Base-by-base conservation (phyloP, 2,797 vertebrate genomes). In the Lepus townsendii region DNA sequence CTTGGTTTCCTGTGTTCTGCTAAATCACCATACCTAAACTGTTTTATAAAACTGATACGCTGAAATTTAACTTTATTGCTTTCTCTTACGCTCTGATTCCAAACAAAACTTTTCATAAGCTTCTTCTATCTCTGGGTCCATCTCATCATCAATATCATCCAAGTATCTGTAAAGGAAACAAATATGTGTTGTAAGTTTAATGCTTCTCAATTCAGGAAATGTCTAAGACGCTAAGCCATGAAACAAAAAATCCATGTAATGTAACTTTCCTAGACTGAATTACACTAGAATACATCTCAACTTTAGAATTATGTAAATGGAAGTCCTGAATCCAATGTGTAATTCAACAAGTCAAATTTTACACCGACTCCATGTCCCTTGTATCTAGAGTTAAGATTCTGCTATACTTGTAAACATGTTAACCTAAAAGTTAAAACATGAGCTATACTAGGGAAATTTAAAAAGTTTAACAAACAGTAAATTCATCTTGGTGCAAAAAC, bases 121-220 rank as follows among this genome's bases (percentile, higher is more conserved):
- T 98, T 99, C 99, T 98, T 99, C 99, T 63, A 99, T 99, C 98
- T 99, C 99, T 19, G 99, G 99, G 97, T 99, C 99, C 99, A 99
- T 99, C 96, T 99, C 99, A 4, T 99, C 99, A 47, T 99, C 99
- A 62, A 98, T 95, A 86, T 99, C 98, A 84, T 97, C 98, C 77
- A 98, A 97, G 90, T 98, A 99, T 92, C 99, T 99, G 97, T 87
- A 88, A 95, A 97, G 98, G 83, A 83, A 95, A 94, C 88, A 94
- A 95, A 97, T 38, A 96, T 94, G 12, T 76, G 52, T 91, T 62
- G 4, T 52, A 83, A 90, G 42, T 92, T 89, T 84, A 84, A 62
- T 66, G 47, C 63, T 95, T 95, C 92, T 88, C 77, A 88, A 83
- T 75, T 94, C 30, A 91, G 79, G 83, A 95, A 96, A 71, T 69